A percentile compares a stretch with the other conserved stretches of the same genome.
These are phyloP conservation scores for Zelostemma sp. DNA, from an alignment of 1,140 invertebrate species.

Conservation along the genomic window DNA sequence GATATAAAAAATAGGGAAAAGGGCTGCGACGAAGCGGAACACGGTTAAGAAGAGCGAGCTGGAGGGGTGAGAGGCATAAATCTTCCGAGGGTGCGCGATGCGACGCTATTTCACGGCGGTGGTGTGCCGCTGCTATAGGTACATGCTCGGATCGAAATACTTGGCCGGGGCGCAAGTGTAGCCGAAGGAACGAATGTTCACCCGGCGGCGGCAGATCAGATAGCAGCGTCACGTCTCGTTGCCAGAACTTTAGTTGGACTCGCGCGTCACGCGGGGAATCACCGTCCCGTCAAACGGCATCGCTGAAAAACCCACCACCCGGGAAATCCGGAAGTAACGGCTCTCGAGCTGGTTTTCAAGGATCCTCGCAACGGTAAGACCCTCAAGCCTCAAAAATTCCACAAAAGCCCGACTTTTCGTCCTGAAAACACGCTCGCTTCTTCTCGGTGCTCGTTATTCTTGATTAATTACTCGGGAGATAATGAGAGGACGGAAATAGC, in stretches of 20 bases:
- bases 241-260: slow-evolving; percentile 29
- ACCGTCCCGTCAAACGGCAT: background rate
- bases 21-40: background rate
- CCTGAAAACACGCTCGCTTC: too few species aligned
- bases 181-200: slow-evolving; percentile 46
- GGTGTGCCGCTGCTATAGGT: slow-evolving; percentile 4
- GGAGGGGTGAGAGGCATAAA: slow-evolving; percentile 49
- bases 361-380: too few species aligned
- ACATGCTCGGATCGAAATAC: slow-evolving; percentile 30
- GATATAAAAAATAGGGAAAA: background rate
- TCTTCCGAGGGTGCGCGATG: slow-evolving; percentile 58
- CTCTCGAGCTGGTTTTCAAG: background rate
- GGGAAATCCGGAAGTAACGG: slow-evolving; percentile 4
- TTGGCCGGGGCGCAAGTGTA: slow-evolving; percentile 45
- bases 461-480: too few species aligned
- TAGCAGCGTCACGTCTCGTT: slow-evolving; percentile 6
- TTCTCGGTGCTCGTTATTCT: too few species aligned
- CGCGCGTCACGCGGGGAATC: slow-evolving; percentile 32
- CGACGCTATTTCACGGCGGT: slow-evolving; percentile 2
- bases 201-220: slow-evolving; percentile 21
- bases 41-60: background rate
- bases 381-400: too few species aligned
- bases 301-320: slow-evolving; percentile 1
- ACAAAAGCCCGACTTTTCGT: too few species aligned
- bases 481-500: too few species aligned